These are phyloP conservation scores for Porites divaricata DNA, from an alignment of 92 coral and sea anemone genomes.

Conservation along the genomic window DNA sequence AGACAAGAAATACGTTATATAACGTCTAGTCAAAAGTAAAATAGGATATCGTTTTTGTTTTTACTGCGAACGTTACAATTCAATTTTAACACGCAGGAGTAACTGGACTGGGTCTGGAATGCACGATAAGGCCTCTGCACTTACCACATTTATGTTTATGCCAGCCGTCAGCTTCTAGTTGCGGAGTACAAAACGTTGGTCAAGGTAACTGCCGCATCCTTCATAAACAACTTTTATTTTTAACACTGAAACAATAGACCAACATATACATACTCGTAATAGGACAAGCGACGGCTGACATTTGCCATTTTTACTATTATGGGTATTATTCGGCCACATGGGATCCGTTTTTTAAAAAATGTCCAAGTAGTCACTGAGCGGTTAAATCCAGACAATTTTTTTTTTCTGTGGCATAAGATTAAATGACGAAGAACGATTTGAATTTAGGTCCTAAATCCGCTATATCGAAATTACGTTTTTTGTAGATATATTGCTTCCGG, in stretches of 20 bases:
- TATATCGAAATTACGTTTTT: too few relatives aligned
- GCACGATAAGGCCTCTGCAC: conserved; percentile 24
- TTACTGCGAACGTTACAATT: not conserved
- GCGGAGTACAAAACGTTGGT: conserved; percentile 27
- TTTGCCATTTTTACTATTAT: not conserved
- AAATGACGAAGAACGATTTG: too few relatives aligned
- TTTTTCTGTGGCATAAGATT: too few relatives aligned
- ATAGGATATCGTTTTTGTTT: not conserved
- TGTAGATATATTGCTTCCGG: too few relatives aligned
- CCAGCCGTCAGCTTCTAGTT: conserved; percentile 29
- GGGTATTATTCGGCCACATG: not conserved
- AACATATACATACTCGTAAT: not conserved
- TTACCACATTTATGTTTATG: conserved; percentile 31
- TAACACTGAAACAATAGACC: conserved; percentile 7
- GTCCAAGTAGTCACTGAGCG: not conserved
- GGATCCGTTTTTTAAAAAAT: not conserved
- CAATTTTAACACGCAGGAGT: conserved; percentile 24
- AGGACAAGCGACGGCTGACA: conserved; percentile 23
- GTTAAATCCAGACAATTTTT: too few relatives aligned
- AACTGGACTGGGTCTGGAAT: conserved; percentile 29
- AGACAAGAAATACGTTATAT: not conserved
- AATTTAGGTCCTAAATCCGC: too few relatives aligned
- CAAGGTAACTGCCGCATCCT: conserved; percentile 9
- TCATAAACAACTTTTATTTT: not conserved
- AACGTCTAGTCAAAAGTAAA: not conserved